Conservation (phyloP, 2,797 vertebrate genomes). For the Myotis planiceps region DNA sequence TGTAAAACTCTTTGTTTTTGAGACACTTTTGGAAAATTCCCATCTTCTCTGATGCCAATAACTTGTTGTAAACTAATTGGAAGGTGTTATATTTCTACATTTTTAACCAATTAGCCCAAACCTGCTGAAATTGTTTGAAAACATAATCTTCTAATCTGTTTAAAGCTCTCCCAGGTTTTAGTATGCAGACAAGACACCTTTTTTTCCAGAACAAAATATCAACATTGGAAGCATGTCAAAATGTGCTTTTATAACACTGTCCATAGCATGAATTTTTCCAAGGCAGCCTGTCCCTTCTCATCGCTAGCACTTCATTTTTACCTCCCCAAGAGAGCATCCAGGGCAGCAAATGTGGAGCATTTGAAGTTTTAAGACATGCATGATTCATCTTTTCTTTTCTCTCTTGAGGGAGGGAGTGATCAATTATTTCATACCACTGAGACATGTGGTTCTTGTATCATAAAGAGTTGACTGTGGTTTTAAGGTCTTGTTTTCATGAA, state of each 20-base stretch:
- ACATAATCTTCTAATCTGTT: background rate
- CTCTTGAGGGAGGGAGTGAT: background rate
- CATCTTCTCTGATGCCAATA: background rate
- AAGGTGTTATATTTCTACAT: background rate
- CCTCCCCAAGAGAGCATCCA: background rate
- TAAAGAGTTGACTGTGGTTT: background rate
- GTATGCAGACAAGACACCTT: background rate
- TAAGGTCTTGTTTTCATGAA: background rate
- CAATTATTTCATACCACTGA: background rate
- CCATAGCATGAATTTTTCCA: background rate
- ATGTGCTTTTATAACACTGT: background rate
- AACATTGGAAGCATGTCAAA: background rate
- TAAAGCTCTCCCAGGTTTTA: background rate
- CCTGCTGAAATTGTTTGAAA: conserved; percentile 19
- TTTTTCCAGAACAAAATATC: background rate
- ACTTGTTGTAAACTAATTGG: conserved; percentile 13
- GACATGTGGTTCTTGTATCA: background rate
- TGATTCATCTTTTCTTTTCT: background rate
- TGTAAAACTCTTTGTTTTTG: background rate
- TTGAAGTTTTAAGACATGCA: background rate
- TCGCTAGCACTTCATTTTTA: background rate
- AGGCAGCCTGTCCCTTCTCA: background rate
- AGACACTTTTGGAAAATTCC: background rate
- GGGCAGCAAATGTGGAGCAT: background rate
- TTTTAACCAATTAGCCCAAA: background rate